These are phyloP conservation scores for Saccostrea cuccullata DNA, from an alignment of 1,140 invertebrate species.

Conservation along the genomic window DNA sequence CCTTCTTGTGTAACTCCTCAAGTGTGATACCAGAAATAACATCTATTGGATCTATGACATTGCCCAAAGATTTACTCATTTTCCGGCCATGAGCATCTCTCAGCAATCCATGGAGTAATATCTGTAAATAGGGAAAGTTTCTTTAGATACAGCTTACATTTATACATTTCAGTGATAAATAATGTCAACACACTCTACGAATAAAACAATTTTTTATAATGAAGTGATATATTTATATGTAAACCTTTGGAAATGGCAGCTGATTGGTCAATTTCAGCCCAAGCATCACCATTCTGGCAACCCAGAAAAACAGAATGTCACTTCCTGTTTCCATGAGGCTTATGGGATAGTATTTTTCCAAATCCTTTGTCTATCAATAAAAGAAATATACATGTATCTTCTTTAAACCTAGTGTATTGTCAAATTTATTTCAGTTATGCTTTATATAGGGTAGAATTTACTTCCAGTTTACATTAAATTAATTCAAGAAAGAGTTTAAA, in stretches of 20 bases:
- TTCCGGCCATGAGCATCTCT: slow-evolving; percentile 77
- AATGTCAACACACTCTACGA: not conserved
- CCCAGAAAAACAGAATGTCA: slow-evolving; percentile 80
- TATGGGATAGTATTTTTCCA: slow-evolving; percentile 70
- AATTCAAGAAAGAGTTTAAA: too few relatives aligned
- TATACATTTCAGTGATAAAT: not conserved
- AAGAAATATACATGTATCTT: slow-evolving; percentile 30
- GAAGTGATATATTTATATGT: not conserved
- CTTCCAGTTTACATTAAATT: too few relatives aligned
- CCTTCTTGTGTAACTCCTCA: slow-evolving; percentile 86
- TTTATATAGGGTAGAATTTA: too few relatives aligned
- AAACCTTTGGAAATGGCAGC: slow-evolving; percentile 88
- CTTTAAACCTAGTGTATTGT: not conserved
- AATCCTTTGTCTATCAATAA: slow-evolving; percentile 63
- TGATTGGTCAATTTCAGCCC: slow-evolving; percentile 90
- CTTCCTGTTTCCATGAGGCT: slow-evolving; percentile 77
- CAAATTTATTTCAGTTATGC: not conserved
- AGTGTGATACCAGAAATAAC: slow-evolving; percentile 83
- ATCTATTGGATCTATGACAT: slow-evolving; percentile 79
- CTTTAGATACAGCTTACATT: not conserved
- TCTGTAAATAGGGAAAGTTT: slow-evolving; percentile 57
- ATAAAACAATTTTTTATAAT: too few relatives aligned
- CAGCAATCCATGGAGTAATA: slow-evolving; percentile 76
- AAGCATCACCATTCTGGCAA: slow-evolving; percentile 79
- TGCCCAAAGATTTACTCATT: slow-evolving; percentile 79